Evolutionary conservation across 2,888 invertebrate genomes (phyloP), one percentile per base, ranked within the genome.

Genomic region (Doris montereyensis): DNA sequence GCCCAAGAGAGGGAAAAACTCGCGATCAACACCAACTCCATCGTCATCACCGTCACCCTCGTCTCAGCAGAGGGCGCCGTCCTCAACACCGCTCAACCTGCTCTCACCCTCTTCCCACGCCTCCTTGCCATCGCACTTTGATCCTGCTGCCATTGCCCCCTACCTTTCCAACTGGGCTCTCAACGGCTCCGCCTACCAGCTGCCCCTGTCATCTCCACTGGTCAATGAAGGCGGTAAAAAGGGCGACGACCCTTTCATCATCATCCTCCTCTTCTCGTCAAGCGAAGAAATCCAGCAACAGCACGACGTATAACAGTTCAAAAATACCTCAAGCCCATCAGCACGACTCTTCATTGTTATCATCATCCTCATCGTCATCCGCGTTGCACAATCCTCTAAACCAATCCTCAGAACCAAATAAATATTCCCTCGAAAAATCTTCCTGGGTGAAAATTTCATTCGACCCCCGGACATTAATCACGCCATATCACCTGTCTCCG

Each of bases 401-500:
- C n/a, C n/a, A n/a, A n/a, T n/a, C n/a, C n/a, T n/a, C n/a, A n/a
- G n/a, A n/a, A n/a, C n/a, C n/a, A n/a, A n/a, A n/a, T n/a, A n/a
- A n/a, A n/a, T n/a, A n/a, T n/a, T n/a, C n/a, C n/a, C n/a, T n/a
- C n/a, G n/a, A n/a, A n/a, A n/a, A n/a, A n/a, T n/a, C n/a, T n/a
- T n/a, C n/a, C n/a, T n/a, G n/a, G n/a, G 77, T 34, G 41, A 34
- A 13, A 4, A 35, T 77, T 26, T 52, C 62, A 17, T 78, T 76
- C 62, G 79, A 79, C 65, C 79, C 79, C 24, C 70, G 76, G 30
- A 35, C 76, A 28, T 17, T 79, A 30, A 79, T 79, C 21, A 76
- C 76, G 8, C 79, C 79, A 0, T 79, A 79, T 34, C 79, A 79
- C 30, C 58, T 79, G 75, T 76, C 79, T 2, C 79, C 79, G 30